Evolutionary conservation across 2,113 vertebrate species (phyloP).

Genomic region (Alectura lathami): DNA sequence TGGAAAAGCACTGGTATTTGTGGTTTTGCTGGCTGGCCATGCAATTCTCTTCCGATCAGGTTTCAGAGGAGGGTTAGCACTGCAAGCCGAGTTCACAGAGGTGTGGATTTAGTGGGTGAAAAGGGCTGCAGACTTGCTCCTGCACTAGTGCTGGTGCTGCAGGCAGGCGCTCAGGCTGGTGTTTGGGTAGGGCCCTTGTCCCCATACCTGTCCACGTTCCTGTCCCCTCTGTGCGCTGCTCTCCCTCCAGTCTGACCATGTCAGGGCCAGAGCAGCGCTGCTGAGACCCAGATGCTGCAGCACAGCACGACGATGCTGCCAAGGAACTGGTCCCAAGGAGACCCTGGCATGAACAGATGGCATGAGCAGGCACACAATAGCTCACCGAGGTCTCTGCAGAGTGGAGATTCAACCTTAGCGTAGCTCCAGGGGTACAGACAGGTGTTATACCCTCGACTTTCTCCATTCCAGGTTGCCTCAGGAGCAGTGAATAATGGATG

Average conservation of each 20-base stretch:
- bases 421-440: background rate
- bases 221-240: rapidly evolving
- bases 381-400: background rate
- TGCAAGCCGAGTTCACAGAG: background rate
- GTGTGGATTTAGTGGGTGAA: background rate
- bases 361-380: background rate
- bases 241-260: rapidly evolving
- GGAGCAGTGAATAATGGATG: background rate
- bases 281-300: background rate
- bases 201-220: background rate
- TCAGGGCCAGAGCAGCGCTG: background rate
- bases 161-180: rapidly evolving
- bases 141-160: rapidly evolving
- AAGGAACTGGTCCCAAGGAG: background rate
- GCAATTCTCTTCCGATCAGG: background rate
- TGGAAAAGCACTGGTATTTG: background rate
- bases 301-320: background rate
- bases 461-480: background rate
- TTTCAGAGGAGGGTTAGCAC: background rate
- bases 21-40: background rate
- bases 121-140: background rate
- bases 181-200: background rate
- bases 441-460: background rate
- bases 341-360: background rate
- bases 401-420: background rate